Evolutionary conservation across 2,113 vertebrate genomes (phyloP).

Genomic region (Vidua macroura): DNA sequence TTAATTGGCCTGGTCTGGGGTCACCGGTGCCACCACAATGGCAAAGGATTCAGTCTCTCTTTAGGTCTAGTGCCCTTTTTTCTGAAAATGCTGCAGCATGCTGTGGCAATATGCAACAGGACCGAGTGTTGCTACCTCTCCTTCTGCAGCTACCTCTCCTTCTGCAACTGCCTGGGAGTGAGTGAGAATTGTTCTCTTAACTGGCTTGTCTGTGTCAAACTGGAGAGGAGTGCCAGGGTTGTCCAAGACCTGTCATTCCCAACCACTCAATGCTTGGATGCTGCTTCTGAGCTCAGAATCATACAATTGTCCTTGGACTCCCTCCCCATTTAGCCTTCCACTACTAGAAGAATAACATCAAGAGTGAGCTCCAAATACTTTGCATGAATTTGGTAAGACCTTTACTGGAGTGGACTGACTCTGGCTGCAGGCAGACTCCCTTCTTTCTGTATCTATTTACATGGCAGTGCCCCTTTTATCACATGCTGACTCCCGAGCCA

Average conservation of each 20-base stretch:
- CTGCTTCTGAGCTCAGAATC: background rate
- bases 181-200: background rate
- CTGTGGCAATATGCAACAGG: background rate
- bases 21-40: background rate
- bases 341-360: background rate
- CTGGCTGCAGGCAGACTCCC: background rate
- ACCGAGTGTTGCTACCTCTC: accelerated
- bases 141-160: background rate
- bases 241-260: background rate
- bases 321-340: background rate
- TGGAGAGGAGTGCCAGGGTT: background rate
- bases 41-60: background rate
- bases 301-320: background rate
- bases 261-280: background rate
- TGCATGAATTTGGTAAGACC: background rate
- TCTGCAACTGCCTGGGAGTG: background rate
- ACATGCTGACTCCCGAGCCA: background rate
- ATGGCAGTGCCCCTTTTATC: background rate
- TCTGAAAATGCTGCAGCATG: background rate
- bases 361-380: background rate
- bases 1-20: background rate
- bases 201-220: background rate
- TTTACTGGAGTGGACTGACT: background rate
- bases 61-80: background rate
- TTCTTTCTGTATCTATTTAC: background rate